Evolutionary conservation across 2,888 invertebrate species (phyloP).

Genomic region (Diabrotica balteata): DNA sequence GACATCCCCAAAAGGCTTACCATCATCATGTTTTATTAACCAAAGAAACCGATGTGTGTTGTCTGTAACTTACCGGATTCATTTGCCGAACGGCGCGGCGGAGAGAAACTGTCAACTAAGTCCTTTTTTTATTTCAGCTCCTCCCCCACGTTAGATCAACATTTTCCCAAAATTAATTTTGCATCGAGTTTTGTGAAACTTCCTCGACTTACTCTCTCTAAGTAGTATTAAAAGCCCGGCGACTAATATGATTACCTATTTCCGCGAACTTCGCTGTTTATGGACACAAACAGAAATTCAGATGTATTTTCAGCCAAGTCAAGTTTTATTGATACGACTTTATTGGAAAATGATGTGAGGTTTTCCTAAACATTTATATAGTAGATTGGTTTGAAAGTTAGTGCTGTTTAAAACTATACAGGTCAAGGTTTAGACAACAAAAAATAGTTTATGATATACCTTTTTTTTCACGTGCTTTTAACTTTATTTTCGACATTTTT

Average conservation of each 20-base stretch:
- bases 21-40: neutral
- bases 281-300: neutral
- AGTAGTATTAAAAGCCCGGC: neutral
- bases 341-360: too few species aligned
- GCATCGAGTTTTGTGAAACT: neutral
- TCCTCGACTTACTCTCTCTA: neutral
- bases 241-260: neutral
- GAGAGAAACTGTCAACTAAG: neutral
- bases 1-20: neutral
- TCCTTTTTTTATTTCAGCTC: neutral
- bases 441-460: too few species aligned
- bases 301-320: neutral
- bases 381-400: too few species aligned
- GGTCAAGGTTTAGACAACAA: too few species aligned
- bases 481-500: too few species aligned
- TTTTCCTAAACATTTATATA: too few species aligned
- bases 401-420: too few species aligned
- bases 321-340: too few species aligned
- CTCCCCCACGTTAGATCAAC: neutral
- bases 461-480: too few species aligned
- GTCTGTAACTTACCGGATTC: neutral
- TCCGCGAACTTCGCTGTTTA: neutral
- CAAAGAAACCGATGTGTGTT: neutral
- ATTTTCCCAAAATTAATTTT: conserved; percentile 1
- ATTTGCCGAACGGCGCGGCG: neutral